Evolutionary conservation across 2,888 invertebrate species (phyloP).

Genomic region (Idaea biselata): DNA sequence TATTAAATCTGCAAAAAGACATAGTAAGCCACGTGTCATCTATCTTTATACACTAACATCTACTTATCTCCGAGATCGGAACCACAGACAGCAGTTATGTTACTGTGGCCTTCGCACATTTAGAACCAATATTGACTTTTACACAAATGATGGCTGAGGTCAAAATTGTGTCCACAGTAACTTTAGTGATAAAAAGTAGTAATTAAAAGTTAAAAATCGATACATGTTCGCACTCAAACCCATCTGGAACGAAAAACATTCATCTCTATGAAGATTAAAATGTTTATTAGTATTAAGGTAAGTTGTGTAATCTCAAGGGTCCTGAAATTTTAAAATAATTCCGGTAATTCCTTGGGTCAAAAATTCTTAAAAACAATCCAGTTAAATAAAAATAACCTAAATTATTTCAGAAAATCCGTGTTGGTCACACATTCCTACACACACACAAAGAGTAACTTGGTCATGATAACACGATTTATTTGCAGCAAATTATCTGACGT

Average conservation of each 20-base stretch:
- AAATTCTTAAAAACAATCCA: too few species aligned
- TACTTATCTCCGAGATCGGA: neutral
- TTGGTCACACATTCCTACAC: neutral
- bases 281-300: too few species aligned
- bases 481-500: conserved; percentile 5
- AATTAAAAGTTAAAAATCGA: too few species aligned
- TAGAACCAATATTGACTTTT: neutral
- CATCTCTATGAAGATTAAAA: too few species aligned
- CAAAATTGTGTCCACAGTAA: neutral
- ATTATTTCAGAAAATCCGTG: neutral
- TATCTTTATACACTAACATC: neutral
- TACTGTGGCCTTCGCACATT: neutral
- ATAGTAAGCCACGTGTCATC: neutral
- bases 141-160: neutral
- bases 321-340: too few species aligned
- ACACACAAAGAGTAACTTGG: neutral
- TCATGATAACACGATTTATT: neutral
- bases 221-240: too few species aligned
- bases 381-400: neutral
- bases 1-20: neutral
- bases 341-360: too few species aligned
- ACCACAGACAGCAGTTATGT: neutral
- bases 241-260: too few species aligned
- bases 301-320: too few species aligned
- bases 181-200: neutral